Evolutionary conservation across 2,113 vertebrate species (phyloP).

Genomic region (Alethe diademata): DNA sequence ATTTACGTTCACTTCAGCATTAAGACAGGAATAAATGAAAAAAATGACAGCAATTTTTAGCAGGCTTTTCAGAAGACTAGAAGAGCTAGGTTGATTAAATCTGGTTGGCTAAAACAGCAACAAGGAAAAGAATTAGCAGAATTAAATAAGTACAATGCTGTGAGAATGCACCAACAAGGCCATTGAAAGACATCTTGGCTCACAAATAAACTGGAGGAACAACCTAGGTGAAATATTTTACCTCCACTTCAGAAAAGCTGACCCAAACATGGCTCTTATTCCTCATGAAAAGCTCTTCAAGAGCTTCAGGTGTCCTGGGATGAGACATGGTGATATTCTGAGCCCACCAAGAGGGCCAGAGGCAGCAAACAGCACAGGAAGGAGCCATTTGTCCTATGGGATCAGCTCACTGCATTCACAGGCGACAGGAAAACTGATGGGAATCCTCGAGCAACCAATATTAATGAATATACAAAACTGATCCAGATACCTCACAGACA

Average conservation of each 20-base stretch:
- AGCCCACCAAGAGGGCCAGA: background rate
- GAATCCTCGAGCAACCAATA: background rate
- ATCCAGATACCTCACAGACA: background rate
- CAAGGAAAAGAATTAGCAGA: background rate
- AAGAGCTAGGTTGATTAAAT: background rate
- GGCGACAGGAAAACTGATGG: background rate
- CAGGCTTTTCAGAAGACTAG: background rate
- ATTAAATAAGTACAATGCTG: background rate
- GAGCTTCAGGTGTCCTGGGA: background rate
- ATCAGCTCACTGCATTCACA: background rate
- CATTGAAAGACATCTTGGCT: background rate
- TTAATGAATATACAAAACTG: background rate
- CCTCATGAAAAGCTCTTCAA: background rate
- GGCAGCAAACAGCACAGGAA: background rate
- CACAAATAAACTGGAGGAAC: background rate
- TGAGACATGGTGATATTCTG: background rate
- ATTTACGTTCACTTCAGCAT: background rate
- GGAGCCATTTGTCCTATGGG: background rate
- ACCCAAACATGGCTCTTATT: background rate
- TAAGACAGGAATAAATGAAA: background rate
- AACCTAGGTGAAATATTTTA: background rate
- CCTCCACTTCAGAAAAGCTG: background rate
- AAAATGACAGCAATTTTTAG: constrained; percentile 1
- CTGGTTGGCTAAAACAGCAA: background rate
- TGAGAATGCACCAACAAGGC: background rate